phyloP scores from a whole-genome alignment of 2,888 invertebrate species.

The Tachina grossa region DNA sequence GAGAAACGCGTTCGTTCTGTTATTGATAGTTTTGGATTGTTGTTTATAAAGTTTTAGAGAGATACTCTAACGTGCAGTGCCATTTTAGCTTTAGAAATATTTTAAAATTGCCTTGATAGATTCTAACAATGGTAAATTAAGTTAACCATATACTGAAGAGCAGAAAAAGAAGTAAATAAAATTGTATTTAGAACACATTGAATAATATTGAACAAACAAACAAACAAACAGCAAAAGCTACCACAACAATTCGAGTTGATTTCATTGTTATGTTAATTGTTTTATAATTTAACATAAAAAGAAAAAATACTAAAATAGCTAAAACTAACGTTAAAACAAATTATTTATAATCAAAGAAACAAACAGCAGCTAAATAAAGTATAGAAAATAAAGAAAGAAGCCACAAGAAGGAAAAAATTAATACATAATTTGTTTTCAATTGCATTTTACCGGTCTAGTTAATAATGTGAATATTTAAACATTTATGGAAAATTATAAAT shows the following conservation, averaged over 20 bases:
- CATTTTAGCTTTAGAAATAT: conserved; percentile 46
- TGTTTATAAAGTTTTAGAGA: neutral
- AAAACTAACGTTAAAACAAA: conserved; percentile 60
- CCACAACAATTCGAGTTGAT: conserved; percentile 17
- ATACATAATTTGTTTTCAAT: conserved; percentile 30
- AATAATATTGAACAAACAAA: neutral
- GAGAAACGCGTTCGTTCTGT: neutral
- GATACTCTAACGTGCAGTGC: conserved; percentile 42
- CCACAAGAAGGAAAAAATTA: conserved; percentile 42
- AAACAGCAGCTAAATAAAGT: neutral
- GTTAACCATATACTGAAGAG: conserved; percentile 6
- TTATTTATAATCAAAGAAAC: conserved; percentile 60
- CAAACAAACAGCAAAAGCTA: conserved; percentile 5
- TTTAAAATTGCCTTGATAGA: conserved; percentile 2
- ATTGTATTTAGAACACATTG: conserved; percentile 42
- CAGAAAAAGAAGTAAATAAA: conserved; percentile 31
- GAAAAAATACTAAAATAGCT: neutral
- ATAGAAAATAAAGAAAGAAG: conserved; percentile 22
- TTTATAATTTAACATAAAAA: conserved; percentile 46
- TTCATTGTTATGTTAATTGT: conserved; percentile 67
- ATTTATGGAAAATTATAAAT: conserved; percentile 4
- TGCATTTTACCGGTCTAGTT: conserved; percentile 70
- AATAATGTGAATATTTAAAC: conserved; percentile 54
- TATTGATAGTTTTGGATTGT: conserved; percentile 11
- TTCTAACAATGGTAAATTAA: conserved; percentile 49